phyloP scores from a whole-genome alignment of 2,797 vertebrate genomes.

The Jordanella pulchra region DNA sequence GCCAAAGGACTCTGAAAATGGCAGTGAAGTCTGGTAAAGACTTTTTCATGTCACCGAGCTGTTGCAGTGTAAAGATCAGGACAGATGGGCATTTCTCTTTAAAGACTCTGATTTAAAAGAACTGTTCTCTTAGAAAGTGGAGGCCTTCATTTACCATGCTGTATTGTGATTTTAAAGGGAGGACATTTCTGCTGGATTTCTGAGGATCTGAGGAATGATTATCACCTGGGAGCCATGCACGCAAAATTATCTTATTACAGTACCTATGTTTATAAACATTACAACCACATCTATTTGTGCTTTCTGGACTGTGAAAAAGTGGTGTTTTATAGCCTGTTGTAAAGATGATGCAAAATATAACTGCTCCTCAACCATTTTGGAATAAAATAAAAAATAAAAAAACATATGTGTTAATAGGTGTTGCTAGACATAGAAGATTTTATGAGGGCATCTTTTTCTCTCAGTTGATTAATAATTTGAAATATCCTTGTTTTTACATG shows the following conservation, averaged over 20 bases:
- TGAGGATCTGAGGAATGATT: constrained; percentile 82
- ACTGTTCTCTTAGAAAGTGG: constrained; percentile 85
- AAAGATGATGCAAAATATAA: constrained; percentile 99
- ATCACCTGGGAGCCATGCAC: constrained; percentile 94
- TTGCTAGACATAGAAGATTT: constrained; percentile 98
- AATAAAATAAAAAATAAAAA: constrained; percentile 83
- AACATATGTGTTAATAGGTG: constrained; percentile 94
- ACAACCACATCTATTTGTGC: constrained; percentile 99
- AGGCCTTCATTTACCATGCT: constrained; percentile 88
- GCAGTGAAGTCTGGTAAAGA: constrained; percentile 79
- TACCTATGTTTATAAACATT: constrained; percentile 99
- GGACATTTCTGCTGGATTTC: constrained; percentile 78
- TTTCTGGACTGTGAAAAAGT: constrained; percentile 99
- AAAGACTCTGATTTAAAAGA: constrained; percentile 82
- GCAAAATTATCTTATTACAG: constrained; percentile 98
- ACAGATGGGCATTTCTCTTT: constrained; percentile 81
- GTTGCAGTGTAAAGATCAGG: constrained; percentile 74
- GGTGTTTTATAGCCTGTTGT: constrained; percentile 99
- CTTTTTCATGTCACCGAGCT: constrained; percentile 75
- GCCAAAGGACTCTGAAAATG: constrained; percentile 86
- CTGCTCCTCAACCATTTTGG: constrained; percentile 91
- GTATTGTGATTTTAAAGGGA: constrained; percentile 85
- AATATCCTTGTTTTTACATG: constrained; percentile 75
- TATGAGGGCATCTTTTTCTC: constrained; percentile 87
- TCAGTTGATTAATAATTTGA: constrained; percentile 75